phyloP scores from a whole-genome alignment of 2,888 invertebrate species.

The Spisula solida region DNA sequence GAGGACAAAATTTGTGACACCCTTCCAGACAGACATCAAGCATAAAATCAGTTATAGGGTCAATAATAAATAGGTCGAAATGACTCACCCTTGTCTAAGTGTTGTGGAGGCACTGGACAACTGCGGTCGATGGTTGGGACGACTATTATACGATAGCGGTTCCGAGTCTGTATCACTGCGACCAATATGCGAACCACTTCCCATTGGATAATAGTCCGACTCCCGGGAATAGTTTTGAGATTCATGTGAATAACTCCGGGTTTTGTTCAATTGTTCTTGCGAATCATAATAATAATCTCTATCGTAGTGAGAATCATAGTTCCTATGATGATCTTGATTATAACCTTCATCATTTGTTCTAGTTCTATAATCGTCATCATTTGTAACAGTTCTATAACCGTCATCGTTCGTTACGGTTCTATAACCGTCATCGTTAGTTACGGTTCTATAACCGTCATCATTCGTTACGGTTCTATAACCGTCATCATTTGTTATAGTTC shows the following conservation, averaged over 20 bases:
- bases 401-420: neutral
- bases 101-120: conserved; percentile 39
- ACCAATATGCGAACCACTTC: conserved; percentile 77
- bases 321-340: conserved; percentile 50
- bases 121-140: conserved; percentile 89
- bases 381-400: too few species aligned
- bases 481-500: conserved; percentile 67
- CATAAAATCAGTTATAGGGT: too few species aligned
- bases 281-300: conserved; percentile 62
- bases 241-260: conserved; percentile 48
- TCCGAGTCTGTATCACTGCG: conserved; percentile 88
- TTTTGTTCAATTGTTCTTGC: conserved; percentile 54
- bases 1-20: too few species aligned
- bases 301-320: conserved; percentile 51
- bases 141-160: conserved; percentile 94
- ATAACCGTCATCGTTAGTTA: conserved; percentile 59
- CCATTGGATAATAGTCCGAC: conserved; percentile 75
- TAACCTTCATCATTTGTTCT: conserved; percentile 63
- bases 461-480: too few species aligned
- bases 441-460: conserved; percentile 58
- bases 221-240: conserved; percentile 55
- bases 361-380: conserved; percentile 67
- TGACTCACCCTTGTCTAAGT: conserved; percentile 55
- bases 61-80: neutral
- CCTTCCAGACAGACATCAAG: too few species aligned